Percentiles rank a stretch among this genome's conserved stretches.
Conservation (phyloP, 2,113 vertebrate species). For the Oreocharis arfaki region DNA sequence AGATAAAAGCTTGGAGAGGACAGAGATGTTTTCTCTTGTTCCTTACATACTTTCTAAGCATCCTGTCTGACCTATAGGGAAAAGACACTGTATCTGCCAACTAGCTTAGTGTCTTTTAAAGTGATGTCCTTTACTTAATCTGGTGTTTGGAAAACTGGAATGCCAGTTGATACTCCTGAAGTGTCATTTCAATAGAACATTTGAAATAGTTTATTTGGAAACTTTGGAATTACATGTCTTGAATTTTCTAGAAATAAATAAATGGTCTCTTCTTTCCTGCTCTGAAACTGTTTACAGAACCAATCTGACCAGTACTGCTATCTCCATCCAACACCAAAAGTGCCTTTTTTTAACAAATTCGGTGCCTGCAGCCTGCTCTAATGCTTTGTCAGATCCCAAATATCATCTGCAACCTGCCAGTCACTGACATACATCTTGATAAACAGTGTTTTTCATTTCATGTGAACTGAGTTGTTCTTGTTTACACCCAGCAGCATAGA, state of each 20-base stretch:
- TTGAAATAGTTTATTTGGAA: background rate
- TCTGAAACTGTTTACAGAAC: background rate
- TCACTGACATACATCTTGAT: background rate
- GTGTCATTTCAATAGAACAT: background rate
- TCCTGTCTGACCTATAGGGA: background rate
- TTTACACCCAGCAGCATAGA: background rate
- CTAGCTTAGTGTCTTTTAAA: background rate
- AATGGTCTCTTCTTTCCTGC: background rate
- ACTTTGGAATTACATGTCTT: background rate
- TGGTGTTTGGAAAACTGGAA: background rate
- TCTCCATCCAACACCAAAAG: background rate
- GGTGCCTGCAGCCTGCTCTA: background rate
- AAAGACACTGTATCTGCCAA: background rate
- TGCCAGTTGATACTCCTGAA: background rate
- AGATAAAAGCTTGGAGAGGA: background rate
- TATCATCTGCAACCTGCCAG: background rate
- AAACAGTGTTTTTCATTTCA: slow-evolving; percentile 15
- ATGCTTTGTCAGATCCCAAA: background rate
- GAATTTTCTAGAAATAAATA: background rate
- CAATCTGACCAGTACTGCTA: background rate
- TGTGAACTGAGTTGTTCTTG: slow-evolving; percentile 30
- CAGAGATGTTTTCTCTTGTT: background rate
- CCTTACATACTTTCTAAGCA: background rate
- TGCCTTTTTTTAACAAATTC: background rate
- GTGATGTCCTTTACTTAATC: background rate